phyloP scores from a whole-genome alignment of 53 echinoderm and acorn worm species.

The Zoroaster sp. region DNA sequence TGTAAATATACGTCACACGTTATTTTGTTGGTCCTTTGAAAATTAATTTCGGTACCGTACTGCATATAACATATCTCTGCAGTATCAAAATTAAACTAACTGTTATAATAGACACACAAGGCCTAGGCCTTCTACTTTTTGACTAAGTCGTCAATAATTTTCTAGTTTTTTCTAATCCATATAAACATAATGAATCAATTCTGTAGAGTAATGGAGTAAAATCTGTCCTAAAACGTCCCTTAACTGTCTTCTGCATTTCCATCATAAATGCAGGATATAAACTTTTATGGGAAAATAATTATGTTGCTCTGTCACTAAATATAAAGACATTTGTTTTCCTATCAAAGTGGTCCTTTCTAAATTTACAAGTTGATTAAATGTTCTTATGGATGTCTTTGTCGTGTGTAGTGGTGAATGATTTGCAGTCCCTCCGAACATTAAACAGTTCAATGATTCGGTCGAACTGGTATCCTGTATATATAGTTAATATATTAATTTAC shows the following conservation, averaged over 20 bases:
- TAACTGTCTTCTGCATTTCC: too few relatives aligned
- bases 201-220: too few relatives aligned
- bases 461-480: background rate
- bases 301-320: background rate
- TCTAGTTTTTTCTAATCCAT: too few relatives aligned
- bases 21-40: too few relatives aligned
- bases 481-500: background rate
- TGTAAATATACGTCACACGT: too few relatives aligned
- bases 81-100: too few relatives aligned
- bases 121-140: too few relatives aligned
- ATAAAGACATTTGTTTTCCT: slow-evolving; percentile 13
- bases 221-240: background rate
- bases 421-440: background rate
- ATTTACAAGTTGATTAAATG: slow-evolving; percentile 31
- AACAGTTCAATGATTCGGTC: background rate
- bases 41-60: too few relatives aligned
- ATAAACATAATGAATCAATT: too few relatives aligned
- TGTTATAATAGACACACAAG: too few relatives aligned
- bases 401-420: background rate
- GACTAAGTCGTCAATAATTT: too few relatives aligned
- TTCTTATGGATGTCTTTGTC: background rate
- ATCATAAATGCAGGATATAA: background rate
- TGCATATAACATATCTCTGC: too few relatives aligned
- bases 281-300: background rate
- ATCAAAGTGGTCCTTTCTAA: background rate